A percentile compares a stretch with the other conserved stretches of the same genome.
phyloP scores from a whole-genome alignment of 2,888 invertebrate species.

The Nowickia ferox region DNA sequence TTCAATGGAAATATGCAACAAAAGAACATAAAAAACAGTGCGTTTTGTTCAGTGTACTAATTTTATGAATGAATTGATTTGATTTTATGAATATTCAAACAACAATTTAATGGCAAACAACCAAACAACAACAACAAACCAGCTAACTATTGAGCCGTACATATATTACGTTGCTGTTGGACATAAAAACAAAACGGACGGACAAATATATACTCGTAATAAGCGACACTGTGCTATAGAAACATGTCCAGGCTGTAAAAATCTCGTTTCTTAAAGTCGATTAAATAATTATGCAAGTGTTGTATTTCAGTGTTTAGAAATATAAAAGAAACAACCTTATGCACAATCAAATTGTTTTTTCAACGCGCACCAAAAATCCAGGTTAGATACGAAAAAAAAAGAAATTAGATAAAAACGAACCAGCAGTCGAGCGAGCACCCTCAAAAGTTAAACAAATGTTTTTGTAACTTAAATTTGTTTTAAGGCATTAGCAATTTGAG shows the following conservation, averaged over 20 bases:
- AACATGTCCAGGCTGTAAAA: constrained; percentile 47
- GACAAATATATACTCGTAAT: constrained; percentile 33
- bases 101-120: constrained; percentile 42
- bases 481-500: constrained; percentile 16
- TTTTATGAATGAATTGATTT: constrained; percentile 69
- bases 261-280: constrained; percentile 56
- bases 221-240: constrained; percentile 16
- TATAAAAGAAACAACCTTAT: constrained; percentile 65
- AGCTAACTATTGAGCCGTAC: constrained; percentile 30
- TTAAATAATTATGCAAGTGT: constrained; percentile 66
- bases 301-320: constrained; percentile 56
- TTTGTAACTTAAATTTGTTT: constrained; percentile 1
- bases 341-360: constrained; percentile 58
- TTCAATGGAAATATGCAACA: too few relatives aligned
- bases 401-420: not conserved
- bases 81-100: constrained; percentile 52
- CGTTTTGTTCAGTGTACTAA: constrained; percentile 43
- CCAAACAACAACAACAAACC: constrained; percentile 23
- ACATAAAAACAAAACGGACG: constrained; percentile 33
- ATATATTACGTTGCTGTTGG: not conserved
- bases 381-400: not conserved
- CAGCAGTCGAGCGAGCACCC: too few relatives aligned
- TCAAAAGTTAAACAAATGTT: not conserved
- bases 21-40: too few relatives aligned
- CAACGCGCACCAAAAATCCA: not conserved